Percentiles rank a stretch among this genome's conserved stretches.
phyloP scores from a whole-genome alignment of 2,888 invertebrate species.

The Deroplatys truncata region DNA sequence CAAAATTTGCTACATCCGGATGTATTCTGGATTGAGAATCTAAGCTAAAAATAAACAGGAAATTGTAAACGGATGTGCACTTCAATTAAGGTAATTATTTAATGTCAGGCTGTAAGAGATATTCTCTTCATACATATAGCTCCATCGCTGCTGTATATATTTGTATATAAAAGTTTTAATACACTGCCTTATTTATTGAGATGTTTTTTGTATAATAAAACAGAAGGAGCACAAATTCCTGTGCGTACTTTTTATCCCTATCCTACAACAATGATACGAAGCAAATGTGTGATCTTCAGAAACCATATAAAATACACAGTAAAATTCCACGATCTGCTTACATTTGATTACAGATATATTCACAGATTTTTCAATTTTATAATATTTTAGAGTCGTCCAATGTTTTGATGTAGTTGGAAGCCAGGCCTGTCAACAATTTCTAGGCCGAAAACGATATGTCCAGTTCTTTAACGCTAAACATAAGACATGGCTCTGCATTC shows the following conservation, averaged over 20 bases:
- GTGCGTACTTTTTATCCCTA: neutral
- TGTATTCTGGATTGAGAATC: neutral
- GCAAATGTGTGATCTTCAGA: too few relatives aligned
- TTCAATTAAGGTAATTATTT: neutral
- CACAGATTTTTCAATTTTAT: too few relatives aligned
- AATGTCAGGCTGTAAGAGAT: neutral
- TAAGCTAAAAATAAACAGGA: neutral
- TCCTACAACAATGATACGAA: neutral
- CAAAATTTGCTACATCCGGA: neutral
- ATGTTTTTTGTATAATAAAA: conserved; percentile 32
- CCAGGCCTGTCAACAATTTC: too few relatives aligned
- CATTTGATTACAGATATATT: too few relatives aligned
- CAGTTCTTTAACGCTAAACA: too few relatives aligned
- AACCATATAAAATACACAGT: too few relatives aligned
- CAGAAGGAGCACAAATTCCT: conserved; percentile 20
- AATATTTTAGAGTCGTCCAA: too few relatives aligned
- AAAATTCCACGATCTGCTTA: too few relatives aligned
- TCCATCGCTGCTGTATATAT: conserved; percentile 29
- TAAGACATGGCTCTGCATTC: too few relatives aligned
- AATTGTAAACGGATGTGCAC: neutral
- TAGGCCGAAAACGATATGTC: too few relatives aligned
- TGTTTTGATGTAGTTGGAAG: too few relatives aligned
- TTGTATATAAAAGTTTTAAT: conserved; percentile 33
- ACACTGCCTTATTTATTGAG: conserved; percentile 33
- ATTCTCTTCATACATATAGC: neutral